Percentiles rank a stretch among this genome's conserved stretches.
phyloP scores from a whole-genome alignment of 2,113 vertebrate species.

The Lepus timidus region DNA sequence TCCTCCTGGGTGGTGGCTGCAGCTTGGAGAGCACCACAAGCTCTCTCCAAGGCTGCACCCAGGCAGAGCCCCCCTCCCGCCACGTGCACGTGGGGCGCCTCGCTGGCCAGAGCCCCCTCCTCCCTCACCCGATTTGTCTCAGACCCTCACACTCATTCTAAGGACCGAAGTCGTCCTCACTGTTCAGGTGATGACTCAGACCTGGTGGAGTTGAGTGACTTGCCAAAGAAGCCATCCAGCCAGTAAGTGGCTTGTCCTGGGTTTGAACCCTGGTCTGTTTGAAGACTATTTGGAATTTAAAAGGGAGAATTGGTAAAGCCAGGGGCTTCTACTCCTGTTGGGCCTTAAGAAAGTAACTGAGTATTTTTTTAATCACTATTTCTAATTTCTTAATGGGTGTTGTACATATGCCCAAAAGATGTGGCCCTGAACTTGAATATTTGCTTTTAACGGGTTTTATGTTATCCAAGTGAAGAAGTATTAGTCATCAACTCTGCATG shows the following conservation, averaged over 20 bases:
- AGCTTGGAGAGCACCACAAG: background rate
- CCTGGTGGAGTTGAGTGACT: background rate
- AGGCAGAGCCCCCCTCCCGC: too few relatives aligned
- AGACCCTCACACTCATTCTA: background rate
- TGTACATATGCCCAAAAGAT: background rate
- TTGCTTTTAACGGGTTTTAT: background rate
- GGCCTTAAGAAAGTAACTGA: background rate
- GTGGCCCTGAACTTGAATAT: background rate
- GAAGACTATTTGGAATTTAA: background rate
- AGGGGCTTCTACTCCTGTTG: background rate
- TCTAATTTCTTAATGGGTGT: background rate
- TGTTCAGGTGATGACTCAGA: background rate
- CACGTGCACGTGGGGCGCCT: too few relatives aligned
- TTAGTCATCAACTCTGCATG: background rate
- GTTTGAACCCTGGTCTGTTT: background rate
- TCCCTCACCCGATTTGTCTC: background rate
- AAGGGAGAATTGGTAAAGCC: constrained; percentile 7
- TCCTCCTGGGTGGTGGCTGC: background rate
- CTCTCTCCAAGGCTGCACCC: fast-evolving
- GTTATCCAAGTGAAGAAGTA: background rate
- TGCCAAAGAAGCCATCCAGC: background rate
- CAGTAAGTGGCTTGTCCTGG: background rate
- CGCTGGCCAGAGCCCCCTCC: too few relatives aligned
- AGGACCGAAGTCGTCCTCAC: background rate
- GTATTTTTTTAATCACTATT: background rate